A percentile compares a stretch with the other conserved stretches of the same genome.
Evolutionary conservation across 2,888 invertebrate genomes (phyloP).

Genomic region (Nephrocerus scutellatus): DNA sequence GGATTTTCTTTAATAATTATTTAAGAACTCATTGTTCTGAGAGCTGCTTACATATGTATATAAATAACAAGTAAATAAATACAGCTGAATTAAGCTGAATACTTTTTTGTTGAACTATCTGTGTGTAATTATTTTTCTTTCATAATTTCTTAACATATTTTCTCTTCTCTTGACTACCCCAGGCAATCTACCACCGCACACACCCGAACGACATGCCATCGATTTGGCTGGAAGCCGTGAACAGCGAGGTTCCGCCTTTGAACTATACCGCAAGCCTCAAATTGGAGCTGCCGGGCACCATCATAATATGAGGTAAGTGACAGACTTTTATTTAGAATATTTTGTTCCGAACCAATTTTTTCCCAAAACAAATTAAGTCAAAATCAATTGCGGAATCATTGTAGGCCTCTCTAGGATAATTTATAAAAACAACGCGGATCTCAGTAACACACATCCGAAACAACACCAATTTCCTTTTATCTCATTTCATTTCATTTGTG

Average conservation of each 20-base stretch:
- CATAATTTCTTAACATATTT: neutral
- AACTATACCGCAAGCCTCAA: conserved; percentile 84
- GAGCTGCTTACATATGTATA: no score
- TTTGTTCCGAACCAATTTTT: neutral
- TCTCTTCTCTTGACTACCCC: conserved; percentile 3
- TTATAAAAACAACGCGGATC: no score
- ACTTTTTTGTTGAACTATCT: no score
- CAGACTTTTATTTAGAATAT: neutral
- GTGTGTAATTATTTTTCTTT: no score
- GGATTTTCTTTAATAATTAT: no score
- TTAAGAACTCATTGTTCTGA: no score
- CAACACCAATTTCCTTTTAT: neutral
- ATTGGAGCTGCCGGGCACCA: conserved; percentile 54
- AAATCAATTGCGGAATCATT: no score
- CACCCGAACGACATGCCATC: conserved; percentile 46
- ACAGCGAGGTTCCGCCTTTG: conserved; percentile 90
- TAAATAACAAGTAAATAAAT: no score
- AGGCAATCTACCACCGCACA: conserved; percentile 45
- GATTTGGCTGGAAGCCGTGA: conserved; percentile 80
- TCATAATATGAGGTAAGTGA: conserved; percentile 68
- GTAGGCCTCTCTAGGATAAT: no score
- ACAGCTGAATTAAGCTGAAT: no score
- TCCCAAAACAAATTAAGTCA: neutral
- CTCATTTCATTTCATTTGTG: neutral
- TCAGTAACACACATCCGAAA: no score